Percentiles rank a stretch among this genome's conserved stretches.
Conservation (phyloP, 64 coral and sea anemone genomes). For the Pachyseris speciosa region DNA sequence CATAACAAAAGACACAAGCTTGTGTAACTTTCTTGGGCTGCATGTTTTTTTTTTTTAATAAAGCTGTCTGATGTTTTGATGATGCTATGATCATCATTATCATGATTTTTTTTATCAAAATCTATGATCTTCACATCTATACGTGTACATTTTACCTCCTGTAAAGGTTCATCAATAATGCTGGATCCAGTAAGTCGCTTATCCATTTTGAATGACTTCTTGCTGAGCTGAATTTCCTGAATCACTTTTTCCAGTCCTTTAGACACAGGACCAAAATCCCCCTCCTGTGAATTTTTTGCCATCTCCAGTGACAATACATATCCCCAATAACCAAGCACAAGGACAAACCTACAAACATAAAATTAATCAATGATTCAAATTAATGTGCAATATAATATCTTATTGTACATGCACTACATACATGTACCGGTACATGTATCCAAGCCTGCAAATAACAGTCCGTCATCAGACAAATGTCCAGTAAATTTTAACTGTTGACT, state of each 20-base stretch:
- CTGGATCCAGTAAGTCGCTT: slow-evolving; percentile 95
- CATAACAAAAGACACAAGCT: too few relatives aligned
- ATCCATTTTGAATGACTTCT: slow-evolving; percentile 95
- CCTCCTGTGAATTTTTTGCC: slow-evolving; percentile 20
- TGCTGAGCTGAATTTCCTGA: slow-evolving; percentile 74
- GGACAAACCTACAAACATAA: slow-evolving; percentile 47
- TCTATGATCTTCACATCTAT: not conserved
- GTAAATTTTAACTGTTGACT: too few relatives aligned
- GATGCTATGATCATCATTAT: too few relatives aligned
- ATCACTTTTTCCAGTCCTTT: slow-evolving; percentile 85
- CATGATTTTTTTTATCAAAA: too few relatives aligned
- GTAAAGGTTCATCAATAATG: slow-evolving; percentile 99
- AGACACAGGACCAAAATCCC: slow-evolving; percentile 58
- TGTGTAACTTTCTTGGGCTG: too few relatives aligned
- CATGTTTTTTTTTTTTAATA: too few relatives aligned
- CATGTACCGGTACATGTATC: too few relatives aligned
- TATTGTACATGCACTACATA: too few relatives aligned
- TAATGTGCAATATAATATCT: not conserved
- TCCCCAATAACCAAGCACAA: slow-evolving; percentile 85
- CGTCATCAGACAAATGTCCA: too few relatives aligned
- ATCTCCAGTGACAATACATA: slow-evolving; percentile 56
- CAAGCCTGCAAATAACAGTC: too few relatives aligned
- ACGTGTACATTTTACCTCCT: slow-evolving; percentile 67
- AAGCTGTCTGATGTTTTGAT: too few relatives aligned
- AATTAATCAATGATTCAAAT: not conserved